phyloP scores from a whole-genome alignment of 2,888 invertebrate genomes.

The Pelosia muscerda region DNA sequence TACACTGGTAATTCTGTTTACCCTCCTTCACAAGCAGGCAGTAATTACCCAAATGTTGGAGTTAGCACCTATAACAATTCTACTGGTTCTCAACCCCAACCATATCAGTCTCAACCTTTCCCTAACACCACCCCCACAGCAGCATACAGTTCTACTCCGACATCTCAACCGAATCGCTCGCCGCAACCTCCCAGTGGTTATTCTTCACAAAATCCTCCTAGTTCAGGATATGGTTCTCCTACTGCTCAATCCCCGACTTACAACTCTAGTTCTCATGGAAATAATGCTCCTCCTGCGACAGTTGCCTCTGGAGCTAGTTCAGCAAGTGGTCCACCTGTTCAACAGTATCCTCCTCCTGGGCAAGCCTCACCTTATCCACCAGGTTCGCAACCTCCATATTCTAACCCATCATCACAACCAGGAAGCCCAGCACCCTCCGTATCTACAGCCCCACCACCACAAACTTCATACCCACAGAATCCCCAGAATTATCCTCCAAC shows the following conservation, averaged over 20 bases:
- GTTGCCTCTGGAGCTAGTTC: slow-evolving; percentile 84
- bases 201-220: slow-evolving; percentile 85
- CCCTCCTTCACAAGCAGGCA: slow-evolving; percentile 78
- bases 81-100: slow-evolving; percentile 79
- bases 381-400: slow-evolving; percentile 86
- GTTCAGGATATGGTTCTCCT: slow-evolving; percentile 88
- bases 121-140: slow-evolving; percentile 84
- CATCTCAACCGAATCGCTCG: slow-evolving; percentile 83
- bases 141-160: slow-evolving; percentile 84
- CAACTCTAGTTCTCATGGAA: slow-evolving; percentile 87
- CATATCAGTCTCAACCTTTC: slow-evolving; percentile 83
- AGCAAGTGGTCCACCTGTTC: slow-evolving; percentile 85
- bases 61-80: slow-evolving; percentile 80
- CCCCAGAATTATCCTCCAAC: slow-evolving; percentile 81
- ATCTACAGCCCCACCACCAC: slow-evolving; percentile 86
- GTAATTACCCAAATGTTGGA: slow-evolving; percentile 82
- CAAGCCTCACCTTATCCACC: slow-evolving; percentile 89
- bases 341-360: slow-evolving; percentile 88
- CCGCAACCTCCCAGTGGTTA: slow-evolving; percentile 88
- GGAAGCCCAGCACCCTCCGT: slow-evolving; percentile 84
- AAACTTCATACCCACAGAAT: slow-evolving; percentile 85
- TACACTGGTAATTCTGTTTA: slow-evolving; percentile 82
- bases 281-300: slow-evolving; percentile 81
- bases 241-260: slow-evolving; percentile 89
- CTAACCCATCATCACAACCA: slow-evolving; percentile 85